Evolutionary conservation across 2,888 invertebrate genomes (phyloP), one percentile per base, ranked within the genome.

Genomic region (Rugalucina vietnamica): DNA sequence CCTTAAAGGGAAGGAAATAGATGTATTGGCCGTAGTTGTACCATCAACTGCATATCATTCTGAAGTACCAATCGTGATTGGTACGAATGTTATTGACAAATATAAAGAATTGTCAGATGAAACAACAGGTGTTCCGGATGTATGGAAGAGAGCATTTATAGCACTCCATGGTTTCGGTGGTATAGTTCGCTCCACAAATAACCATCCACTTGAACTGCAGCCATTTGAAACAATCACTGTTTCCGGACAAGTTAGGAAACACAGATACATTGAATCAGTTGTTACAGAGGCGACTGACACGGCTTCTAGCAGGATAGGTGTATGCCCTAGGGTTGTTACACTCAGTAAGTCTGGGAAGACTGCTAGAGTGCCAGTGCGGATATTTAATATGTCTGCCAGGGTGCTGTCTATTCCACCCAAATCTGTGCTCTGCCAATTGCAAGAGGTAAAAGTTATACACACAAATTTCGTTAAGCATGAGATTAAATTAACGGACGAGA

Each of bases 401-500:
- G 34, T 29, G 12, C 5, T 80, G 0, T 39, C 57, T 18, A 75
- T 80, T 74, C 60, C 60, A 37, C 39, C 81, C 49, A 81, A 81
- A 70, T 32, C 70, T 5, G 29, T 29, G 27, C 24, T 81, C 21
- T 81, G 81, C 54, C 24, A 74, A 29, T 24, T 81, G 5, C 36
- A 76, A 12, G 69, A 74, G 49, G 81, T 81, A 14, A 36, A 65
- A 21, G 71, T 81, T 24, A 32, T 81, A 14, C 49, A 76, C n/a
- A 81, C 32, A 4, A 71, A 37, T 21, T n/a, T 81, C 18, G 73
- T 84, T 1, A 32, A 81, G 27, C 84, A 84, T 43, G 32, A 34
- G 1, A 84, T 84, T 36, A 75, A 69, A 14, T 70, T 84, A 5
- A 76, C 71, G 4, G 76, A 76, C 37, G 76, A 81, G 18, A 57